Conservation (phyloP, 2,113 vertebrate species). For the Petrocephalus microphthalmus region DNA sequence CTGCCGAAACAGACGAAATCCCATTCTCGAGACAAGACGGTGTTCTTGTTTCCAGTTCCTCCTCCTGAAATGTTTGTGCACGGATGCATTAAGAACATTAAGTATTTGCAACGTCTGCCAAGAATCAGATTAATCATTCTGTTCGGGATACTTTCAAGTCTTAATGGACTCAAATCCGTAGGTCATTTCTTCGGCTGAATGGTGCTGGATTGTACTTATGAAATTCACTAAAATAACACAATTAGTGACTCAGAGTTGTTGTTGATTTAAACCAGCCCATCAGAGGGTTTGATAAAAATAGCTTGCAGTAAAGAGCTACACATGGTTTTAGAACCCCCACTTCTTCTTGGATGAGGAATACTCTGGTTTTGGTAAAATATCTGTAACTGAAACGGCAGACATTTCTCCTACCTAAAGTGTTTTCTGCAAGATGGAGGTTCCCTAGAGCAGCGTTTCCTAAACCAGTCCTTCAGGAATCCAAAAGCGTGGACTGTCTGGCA, state of each 20-base stretch:
- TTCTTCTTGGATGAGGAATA: not conserved
- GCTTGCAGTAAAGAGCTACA: not conserved
- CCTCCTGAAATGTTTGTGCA: not conserved
- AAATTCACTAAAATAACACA: not conserved
- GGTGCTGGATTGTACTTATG: not conserved
- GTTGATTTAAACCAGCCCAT: not conserved
- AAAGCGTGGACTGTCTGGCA: not conserved
- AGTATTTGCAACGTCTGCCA: not conserved
- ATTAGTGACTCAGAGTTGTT: not conserved
- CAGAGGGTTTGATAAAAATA: not conserved
- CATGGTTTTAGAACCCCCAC: not conserved
- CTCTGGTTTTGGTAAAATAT: not conserved
- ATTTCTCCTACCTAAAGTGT: not conserved
- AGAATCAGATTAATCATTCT: not conserved
- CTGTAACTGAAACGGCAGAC: not conserved
- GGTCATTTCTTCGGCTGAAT: not conserved
- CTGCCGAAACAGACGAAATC: not conserved
- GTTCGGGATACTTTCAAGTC: not conserved
- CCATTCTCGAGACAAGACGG: not conserved
- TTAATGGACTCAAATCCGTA: slow-evolving; percentile 1
- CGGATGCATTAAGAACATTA: not conserved
- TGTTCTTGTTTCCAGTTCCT: not conserved
- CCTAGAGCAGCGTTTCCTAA: not conserved
- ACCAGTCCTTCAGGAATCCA: not conserved
- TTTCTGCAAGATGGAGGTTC: not conserved